Evolutionary conservation across 2,888 invertebrate species (phyloP), one percentile per base, ranked within the genome.

Genomic region (Trichogramma dendrolimi): DNA sequence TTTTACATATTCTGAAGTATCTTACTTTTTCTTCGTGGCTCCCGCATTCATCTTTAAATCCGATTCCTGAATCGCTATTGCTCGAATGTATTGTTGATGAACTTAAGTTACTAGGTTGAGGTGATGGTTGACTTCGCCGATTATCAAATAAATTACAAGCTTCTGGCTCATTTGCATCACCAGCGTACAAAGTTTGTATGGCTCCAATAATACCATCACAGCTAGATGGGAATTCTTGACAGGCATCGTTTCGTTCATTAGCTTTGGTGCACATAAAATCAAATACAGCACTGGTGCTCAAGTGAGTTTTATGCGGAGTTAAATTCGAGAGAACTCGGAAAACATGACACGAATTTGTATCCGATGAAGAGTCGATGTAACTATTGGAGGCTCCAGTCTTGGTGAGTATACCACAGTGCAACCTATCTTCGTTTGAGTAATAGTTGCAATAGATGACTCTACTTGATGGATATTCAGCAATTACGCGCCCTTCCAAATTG

Each of bases 51-150:
- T 94, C 94, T 67, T 93, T 87, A 72, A 95, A 95, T 0, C 96
- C 96, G 64, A 96, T 94, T 0, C 96, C 96, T 2, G 95, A 96
- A 77, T 96, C 96, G 61, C 94, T 94, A 77, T 95, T 96, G 70
- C 94, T 94, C 0, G 94, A 94, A 27, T 92, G 90, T 0, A 88
- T 88, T 0, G 89, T 89, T 6, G 89, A 84, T 69, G 90, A 91
- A 72, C 91, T 91, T 65, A 90, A 87, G 72, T 88, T 88, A 75
- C 92, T 92, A 0, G 92, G 92, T 70, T 92, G 92, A 0, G 93
- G 92, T 0, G 93, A 93, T 71, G 76, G 73, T 60, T 58, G 65
- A 43, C 72, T 68, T 10, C 73, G 67, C 43, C 64, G 68, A 46
- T 75, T 74, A 42, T 72, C 72, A 52, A 72, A 75, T 1, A 71